Evolutionary conservation across 2,797 vertebrate species (phyloP).

Genomic region (Microchirus variegatus): DNA sequence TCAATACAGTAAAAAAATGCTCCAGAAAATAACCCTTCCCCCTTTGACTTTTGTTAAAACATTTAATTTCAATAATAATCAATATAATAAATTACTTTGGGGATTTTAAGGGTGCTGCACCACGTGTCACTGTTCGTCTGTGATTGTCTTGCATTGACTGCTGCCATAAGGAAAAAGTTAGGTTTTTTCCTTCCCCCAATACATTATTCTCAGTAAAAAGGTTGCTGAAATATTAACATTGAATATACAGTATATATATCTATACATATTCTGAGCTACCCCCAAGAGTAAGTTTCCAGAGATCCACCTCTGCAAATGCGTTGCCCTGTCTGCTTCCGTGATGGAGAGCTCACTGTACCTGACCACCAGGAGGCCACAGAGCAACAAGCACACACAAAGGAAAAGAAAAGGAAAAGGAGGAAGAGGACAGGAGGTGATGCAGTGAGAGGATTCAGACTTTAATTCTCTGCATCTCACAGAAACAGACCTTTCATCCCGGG

Average conservation of each 20-base stretch:
- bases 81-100: no score
- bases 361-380: conserved; percentile 59
- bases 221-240: no score
- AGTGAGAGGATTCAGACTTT: not conserved
- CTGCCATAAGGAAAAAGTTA: no score
- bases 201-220: no score
- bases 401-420: not conserved
- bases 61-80: no score
- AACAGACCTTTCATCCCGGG: not conserved
- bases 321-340: not conserved
- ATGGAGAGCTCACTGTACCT: conserved; percentile 30
- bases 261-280: not conserved
- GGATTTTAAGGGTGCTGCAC: no score
- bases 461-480: not conserved
- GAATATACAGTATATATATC: not conserved
- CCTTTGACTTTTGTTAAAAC: no score
- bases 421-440: not conserved
- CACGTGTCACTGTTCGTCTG: no score
- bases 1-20: no score
- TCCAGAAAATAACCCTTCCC: no score
- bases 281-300: not conserved
- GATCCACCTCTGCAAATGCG: not conserved
- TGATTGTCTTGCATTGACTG: no score
- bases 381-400: not conserved
- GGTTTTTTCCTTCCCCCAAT: no score